Conservation (phyloP, 2,113 vertebrate genomes). For the Thunnus maccoyii region DNA sequence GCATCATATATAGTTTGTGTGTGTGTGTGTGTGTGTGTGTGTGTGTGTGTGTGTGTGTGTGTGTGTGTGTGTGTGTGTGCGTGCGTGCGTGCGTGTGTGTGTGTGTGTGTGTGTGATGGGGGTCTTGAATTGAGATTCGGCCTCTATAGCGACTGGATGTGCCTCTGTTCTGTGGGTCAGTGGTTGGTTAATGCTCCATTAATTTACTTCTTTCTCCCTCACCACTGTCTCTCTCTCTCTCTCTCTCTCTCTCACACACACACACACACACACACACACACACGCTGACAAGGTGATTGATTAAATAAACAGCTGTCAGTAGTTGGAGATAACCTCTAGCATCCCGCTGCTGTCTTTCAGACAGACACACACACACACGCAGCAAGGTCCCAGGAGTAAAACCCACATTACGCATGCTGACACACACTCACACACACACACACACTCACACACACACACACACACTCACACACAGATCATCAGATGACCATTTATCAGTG, state of each 20-base stretch:
- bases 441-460: constrained; percentile 42
- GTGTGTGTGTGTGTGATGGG: not conserved
- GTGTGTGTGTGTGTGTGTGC: not conserved
- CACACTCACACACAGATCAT: constrained; percentile 46
- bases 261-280: constrained; percentile 85
- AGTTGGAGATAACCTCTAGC: constrained; percentile 81
- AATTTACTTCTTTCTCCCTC: constrained; percentile 97
- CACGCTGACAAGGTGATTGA: constrained; percentile 94
- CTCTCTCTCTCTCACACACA: constrained; percentile 82
- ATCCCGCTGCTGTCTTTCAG: constrained; percentile 69
- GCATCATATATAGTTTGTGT: not conserved
- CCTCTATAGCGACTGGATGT: constrained; percentile 82
- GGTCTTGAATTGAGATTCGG: constrained; percentile 70
- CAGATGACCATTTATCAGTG: constrained; percentile 64
- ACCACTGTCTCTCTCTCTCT: constrained; percentile 22
- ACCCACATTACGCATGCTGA: constrained; percentile 60
- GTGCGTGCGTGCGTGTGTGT: not conserved
- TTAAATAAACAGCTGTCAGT: constrained; percentile 96
- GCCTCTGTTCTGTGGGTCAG: constrained; percentile 96
- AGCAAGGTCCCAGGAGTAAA: constrained; percentile 69
- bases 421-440: constrained; percentile 54
- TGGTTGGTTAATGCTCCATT: constrained; percentile 99
- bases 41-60: not conserved
- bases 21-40: not conserved
- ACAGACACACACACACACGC: constrained; percentile 35